Evolutionary conservation across 2,888 invertebrate genomes (phyloP).

Genomic region (Phoronis australis): DNA sequence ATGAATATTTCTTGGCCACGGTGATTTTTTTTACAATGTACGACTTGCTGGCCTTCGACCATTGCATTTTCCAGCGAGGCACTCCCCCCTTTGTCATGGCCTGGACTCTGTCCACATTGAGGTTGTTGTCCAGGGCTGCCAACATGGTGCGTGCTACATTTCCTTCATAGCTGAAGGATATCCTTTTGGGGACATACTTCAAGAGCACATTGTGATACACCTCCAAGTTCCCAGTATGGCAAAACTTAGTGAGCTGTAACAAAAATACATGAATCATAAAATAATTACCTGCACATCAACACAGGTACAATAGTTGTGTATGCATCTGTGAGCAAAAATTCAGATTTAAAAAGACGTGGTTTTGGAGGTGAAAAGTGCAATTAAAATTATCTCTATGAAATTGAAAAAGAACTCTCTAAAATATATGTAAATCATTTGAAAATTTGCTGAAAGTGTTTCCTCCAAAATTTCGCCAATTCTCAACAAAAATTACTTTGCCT

Average conservation of each 20-base stretch:
- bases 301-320: too few species aligned
- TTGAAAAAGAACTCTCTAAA: too few species aligned
- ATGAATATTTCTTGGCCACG: not conserved
- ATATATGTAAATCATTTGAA: too few species aligned
- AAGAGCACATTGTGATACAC: slow-evolving; percentile 13
- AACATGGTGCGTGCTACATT: slow-evolving; percentile 11
- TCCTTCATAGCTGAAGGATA: slow-evolving; percentile 10
- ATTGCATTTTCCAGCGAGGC: not conserved
- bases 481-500: too few species aligned
- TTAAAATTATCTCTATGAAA: too few species aligned
- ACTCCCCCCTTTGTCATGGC: not conserved
- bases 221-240: slow-evolving; percentile 16
- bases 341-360: too few species aligned
- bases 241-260: slow-evolving; percentile 9
- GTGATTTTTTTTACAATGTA: not conserved
- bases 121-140: slow-evolving; percentile 13
- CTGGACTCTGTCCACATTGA: slow-evolving; percentile 2
- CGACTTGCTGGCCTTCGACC: not conserved
- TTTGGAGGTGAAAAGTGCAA: too few species aligned
- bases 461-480: too few species aligned
- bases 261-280: too few species aligned
- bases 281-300: too few species aligned
- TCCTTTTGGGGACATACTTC: slow-evolving; percentile 15
- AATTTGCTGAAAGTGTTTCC: too few species aligned
- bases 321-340: too few species aligned